Base-by-base conservation (phyloP, 2,797 vertebrate species). In the Sparidentex hasta region DNA sequence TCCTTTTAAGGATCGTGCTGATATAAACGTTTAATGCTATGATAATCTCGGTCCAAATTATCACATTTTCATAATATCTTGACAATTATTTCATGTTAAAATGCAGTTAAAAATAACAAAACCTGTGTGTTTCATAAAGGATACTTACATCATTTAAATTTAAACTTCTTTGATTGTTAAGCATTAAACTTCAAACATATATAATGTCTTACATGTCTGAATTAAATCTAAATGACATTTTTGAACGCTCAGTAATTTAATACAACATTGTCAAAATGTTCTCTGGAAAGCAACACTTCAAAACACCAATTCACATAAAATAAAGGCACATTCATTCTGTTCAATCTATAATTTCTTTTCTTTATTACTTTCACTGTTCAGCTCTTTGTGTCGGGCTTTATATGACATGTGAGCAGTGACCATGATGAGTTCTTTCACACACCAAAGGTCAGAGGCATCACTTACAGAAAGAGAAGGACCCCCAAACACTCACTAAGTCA, bases 361-460 rank as follows among this genome's bases (percentile, higher is more conserved):
- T 66, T 95, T 94, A 94, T 93, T 93, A 95, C 95, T 96, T 97
- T 95, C 94, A 90, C 94, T 93, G 92, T 92, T 95, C 94, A 94
- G 94, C 94, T 95, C 52, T 66, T 76, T 51, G 78, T 78, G 46
- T 71, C 13, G 1, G 70, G 66, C 65, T 84, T 51, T 83, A 76
- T 85, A 74, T 87, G 85, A 87, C 85, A 88, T 71, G 68, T 72
- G 85, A 76, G 81, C 78, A 48, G 64, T 65, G 78, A 78, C 84
- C 89, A 63, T 88, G 86, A 89, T 86, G 92, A 81, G 72, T 75
- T 83, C 84, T 89, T 90, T 92, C 84, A 90, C 80, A 86, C 79
- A 79, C 92, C 95, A 95, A 97, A 91, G 96, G 96, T 96, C 95
- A 95, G 92, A 91, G 93, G 95, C 94, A 95, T 96, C 95, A 23